Conservation (phyloP, 2,888 invertebrate genomes). For the Tricholauxania praeusta region DNA sequence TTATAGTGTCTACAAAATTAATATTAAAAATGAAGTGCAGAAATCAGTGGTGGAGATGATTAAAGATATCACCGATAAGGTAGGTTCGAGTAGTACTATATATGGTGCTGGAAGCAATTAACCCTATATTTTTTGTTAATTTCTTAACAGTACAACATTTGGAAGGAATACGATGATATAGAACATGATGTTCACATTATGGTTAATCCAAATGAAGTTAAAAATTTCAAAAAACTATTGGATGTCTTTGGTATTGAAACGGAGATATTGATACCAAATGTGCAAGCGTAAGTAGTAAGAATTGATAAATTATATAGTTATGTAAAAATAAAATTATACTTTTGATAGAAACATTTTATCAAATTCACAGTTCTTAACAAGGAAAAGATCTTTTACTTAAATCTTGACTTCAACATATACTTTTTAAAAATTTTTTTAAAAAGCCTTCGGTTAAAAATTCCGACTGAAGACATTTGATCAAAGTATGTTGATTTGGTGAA, state of each 20-base stretch:
- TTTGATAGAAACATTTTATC: background rate
- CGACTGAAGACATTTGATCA: too few relatives aligned
- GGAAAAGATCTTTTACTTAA: background rate
- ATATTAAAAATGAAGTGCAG: constrained; percentile 69
- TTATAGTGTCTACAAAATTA: constrained; percentile 60
- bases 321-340: background rate
- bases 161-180: constrained; percentile 63
- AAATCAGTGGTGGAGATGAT: constrained; percentile 65
- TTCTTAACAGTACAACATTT: constrained; percentile 55
- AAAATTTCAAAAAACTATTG: constrained; percentile 68
- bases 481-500: too few relatives aligned
- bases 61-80: constrained; percentile 52
- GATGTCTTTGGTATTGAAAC: constrained; percentile 63
- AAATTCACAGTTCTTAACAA: constrained; percentile 15
- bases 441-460: too few relatives aligned
- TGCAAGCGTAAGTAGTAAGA: constrained; percentile 72
- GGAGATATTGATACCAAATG: constrained; percentile 71
- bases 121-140: background rate
- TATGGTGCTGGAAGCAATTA: background rate
- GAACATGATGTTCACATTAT: constrained; percentile 70
- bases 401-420: background rate
- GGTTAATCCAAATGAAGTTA: constrained; percentile 71
- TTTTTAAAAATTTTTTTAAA: too few relatives aligned
- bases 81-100: constrained; percentile 34
- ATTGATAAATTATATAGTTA: constrained; percentile 22